Conservation (phyloP, 2,113 vertebrate genomes). For the Otocyon megalotis region DNA sequence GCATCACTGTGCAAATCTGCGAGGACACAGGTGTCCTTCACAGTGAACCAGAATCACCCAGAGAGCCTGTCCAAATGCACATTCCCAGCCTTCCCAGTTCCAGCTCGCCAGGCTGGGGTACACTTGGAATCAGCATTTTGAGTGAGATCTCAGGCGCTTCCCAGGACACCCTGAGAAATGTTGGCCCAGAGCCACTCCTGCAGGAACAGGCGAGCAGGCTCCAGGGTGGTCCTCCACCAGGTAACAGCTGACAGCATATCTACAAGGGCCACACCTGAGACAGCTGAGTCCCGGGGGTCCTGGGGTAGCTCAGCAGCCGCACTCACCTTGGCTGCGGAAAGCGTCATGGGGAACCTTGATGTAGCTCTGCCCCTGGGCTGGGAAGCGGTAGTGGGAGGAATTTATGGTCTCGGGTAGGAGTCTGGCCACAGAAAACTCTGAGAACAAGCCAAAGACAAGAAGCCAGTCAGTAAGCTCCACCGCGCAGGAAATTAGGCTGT, state of each 20-base stretch:
- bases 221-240: neutral
- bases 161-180: fast-evolving
- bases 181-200: neutral
- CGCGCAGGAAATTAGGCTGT: neutral
- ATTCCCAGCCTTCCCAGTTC: neutral
- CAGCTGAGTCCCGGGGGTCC: neutral
- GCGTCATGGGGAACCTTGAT: slow-evolving; percentile 95
- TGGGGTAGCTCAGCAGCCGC: neutral
- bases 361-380: slow-evolving; percentile 92
- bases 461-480: neutral
- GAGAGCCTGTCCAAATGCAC: neutral
- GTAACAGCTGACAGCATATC: fast-evolving
- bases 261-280: too few relatives aligned
- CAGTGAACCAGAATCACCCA: neutral
- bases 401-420: slow-evolving; percentile 88
- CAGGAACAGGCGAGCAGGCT: neutral
- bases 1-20: neutral
- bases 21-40: fast-evolving
- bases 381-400: slow-evolving; percentile 93
- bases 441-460: slow-evolving; percentile 52
- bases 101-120: fast-evolving
- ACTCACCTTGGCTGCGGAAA: slow-evolving; percentile 91
- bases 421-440: slow-evolving; percentile 94
- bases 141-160: neutral
- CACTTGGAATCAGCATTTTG: neutral